Evolutionary conservation across 2,888 invertebrate species (phyloP).

Genomic region (Drosophila subsilvestris): DNA sequence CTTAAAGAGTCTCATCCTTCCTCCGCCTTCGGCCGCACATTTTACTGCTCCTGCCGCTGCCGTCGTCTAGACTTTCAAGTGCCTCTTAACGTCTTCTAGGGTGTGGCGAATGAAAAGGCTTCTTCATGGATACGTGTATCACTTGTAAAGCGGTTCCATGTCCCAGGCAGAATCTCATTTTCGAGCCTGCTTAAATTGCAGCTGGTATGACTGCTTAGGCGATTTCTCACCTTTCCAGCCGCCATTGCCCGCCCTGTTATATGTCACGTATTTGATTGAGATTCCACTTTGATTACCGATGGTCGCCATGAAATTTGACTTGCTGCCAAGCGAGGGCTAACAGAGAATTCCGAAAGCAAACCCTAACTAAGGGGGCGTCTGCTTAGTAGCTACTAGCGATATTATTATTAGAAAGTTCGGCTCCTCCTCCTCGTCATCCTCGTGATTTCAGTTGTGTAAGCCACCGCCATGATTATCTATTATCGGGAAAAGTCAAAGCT

Average conservation of each 20-base stretch:
- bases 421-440: background rate
- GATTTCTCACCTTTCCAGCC: slow-evolving; percentile 4
- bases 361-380: no score
- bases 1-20: background rate
- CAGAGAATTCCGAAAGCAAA: no score
- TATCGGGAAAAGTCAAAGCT: background rate
- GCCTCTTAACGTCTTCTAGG: slow-evolving; percentile 20
- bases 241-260: slow-evolving; percentile 20
- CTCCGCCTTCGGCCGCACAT: slow-evolving; percentile 1
- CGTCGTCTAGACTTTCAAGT: slow-evolving; percentile 67
- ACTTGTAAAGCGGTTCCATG: background rate
- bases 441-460: no score
- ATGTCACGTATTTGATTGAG: slow-evolving; percentile 71
- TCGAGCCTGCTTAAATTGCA: slow-evolving; percentile 30
- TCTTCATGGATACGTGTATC: slow-evolving; percentile 16
- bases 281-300: slow-evolving; percentile 66
- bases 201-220: slow-evolving; percentile 13
- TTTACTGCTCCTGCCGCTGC: slow-evolving; percentile 38
- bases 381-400: no score
- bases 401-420: background rate
- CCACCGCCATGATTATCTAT: background rate
- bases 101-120: slow-evolving; percentile 12
- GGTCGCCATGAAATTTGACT: slow-evolving; percentile 42
- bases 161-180: slow-evolving; percentile 28
- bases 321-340: background rate